phyloP scores from a whole-genome alignment of 2,797 vertebrate species.

The Myoxocephalus aenaeus region DNA sequence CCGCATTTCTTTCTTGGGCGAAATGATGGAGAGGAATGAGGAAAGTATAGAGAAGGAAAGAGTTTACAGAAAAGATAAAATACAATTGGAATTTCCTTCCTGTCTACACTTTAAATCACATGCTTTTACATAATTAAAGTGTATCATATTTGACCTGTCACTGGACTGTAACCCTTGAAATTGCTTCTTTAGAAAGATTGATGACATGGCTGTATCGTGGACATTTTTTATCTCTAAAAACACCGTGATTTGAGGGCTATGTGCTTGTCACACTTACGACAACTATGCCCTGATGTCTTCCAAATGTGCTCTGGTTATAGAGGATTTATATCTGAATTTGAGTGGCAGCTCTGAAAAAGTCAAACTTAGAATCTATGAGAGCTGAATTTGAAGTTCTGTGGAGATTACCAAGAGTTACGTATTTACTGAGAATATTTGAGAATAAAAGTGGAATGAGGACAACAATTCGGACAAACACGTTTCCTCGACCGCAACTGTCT shows the following conservation, averaged over 20 bases:
- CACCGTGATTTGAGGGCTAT: background rate
- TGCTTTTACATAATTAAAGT: conserved; percentile 9
- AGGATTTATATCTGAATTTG: background rate
- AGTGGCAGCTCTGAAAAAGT: conserved; percentile 2
- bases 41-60: conserved; percentile 10
- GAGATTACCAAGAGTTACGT: background rate
- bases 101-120: conserved; percentile 33
- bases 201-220: background rate
- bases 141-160: conserved; percentile 14
- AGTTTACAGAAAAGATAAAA: conserved; percentile 43
- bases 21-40: conserved; percentile 53
- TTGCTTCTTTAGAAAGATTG: background rate
- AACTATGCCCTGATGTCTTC: background rate
- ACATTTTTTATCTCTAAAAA: background rate
- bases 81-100: conserved; percentile 26
- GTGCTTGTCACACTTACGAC: background rate
- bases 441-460: background rate
- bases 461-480: background rate
- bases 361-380: background rate
- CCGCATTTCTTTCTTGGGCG: conserved; percentile 42
- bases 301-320: background rate
- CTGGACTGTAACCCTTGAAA: conserved; percentile 10
- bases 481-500: background rate
- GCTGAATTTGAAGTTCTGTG: background rate
- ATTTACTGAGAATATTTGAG: background rate